Evolutionary conservation across 2,888 invertebrate species (phyloP).

Genomic region (Pyrgus malvae): DNA sequence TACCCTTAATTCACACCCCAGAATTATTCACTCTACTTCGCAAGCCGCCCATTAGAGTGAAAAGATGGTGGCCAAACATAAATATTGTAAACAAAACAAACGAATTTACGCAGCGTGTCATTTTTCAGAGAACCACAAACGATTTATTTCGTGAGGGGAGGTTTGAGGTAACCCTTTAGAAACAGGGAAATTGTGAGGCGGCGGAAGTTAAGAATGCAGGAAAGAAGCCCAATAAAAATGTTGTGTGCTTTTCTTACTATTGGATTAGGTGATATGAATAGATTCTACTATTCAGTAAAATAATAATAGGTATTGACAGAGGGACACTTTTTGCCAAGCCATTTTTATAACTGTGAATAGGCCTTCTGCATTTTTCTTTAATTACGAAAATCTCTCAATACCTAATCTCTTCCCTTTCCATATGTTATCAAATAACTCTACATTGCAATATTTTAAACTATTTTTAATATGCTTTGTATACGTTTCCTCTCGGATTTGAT

Average conservation of each 20-base stretch:
- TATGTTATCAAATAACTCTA: too few relatives aligned
- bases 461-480: too few relatives aligned
- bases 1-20: neutral
- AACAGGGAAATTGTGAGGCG: neutral
- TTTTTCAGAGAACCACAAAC: constrained; percentile 58
- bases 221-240: neutral
- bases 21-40: constrained; percentile 5
- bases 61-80: constrained; percentile 13
- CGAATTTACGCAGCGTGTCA: constrained; percentile 43
- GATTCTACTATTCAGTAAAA: too few relatives aligned
- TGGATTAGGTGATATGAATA: too few relatives aligned
- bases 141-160: constrained; percentile 50
- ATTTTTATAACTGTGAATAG: too few relatives aligned
- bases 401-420: too few relatives aligned
- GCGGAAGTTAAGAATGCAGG: neutral
- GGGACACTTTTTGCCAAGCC: too few relatives aligned
- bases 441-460: too few relatives aligned
- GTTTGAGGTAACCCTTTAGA: constrained; percentile 40
- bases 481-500: too few relatives aligned
- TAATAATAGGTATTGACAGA: too few relatives aligned
- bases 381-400: too few relatives aligned
- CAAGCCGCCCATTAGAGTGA: constrained; percentile 3
- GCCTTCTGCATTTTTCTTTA: too few relatives aligned
- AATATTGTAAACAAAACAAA: constrained; percentile 44
- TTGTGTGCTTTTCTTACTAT: neutral